A percentile compares a stretch with the other conserved stretches of the same genome.
Evolutionary conservation across 1,140 invertebrate species (phyloP).

Genomic region (Lanistes nyassanus): DNA sequence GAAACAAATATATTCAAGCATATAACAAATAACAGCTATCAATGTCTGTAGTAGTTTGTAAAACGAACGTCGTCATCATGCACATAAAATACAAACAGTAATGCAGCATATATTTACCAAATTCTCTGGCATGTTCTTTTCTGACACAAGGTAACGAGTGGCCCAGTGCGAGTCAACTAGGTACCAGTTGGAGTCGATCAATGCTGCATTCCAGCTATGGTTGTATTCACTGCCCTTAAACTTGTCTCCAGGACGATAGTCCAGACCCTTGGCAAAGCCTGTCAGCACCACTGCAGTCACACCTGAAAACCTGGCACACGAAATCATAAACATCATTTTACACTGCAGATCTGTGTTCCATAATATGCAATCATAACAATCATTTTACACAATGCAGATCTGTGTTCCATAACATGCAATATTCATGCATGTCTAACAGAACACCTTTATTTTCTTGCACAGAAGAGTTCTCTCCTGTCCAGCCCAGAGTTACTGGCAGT

Average conservation of each 20-base stretch:
- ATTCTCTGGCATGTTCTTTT: slow-evolving; percentile 65
- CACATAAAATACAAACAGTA: too few relatives aligned
- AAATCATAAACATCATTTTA: slow-evolving; percentile 47
- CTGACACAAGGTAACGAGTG: slow-evolving; percentile 62
- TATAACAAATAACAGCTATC: too few relatives aligned
- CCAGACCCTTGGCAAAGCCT: slow-evolving; percentile 97
- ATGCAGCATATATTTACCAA: slow-evolving; percentile 44
- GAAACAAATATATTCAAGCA: too few relatives aligned
- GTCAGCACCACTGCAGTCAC: slow-evolving; percentile 98
- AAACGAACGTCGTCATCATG: too few relatives aligned
- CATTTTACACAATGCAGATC: too few relatives aligned
- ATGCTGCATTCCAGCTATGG: slow-evolving; percentile 67
- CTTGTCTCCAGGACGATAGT: slow-evolving; percentile 87
- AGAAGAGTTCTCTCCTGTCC: not conserved
- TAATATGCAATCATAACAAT: not conserved
- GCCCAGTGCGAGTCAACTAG: slow-evolving; percentile 68
- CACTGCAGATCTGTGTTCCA: slow-evolving; percentile 15
- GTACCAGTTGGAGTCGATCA: slow-evolving; percentile 66
- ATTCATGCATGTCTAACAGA: not conserved
- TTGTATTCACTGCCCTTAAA: slow-evolving; percentile 64
- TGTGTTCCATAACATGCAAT: not conserved
- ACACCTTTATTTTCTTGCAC: too few relatives aligned
- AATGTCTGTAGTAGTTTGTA: too few relatives aligned
- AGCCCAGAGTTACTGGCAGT: too few relatives aligned
- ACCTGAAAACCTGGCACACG: slow-evolving; percentile 85